Base-by-base conservation (phyloP, 2,797 vertebrate genomes). In the Sebastes steindachneri region DNA sequence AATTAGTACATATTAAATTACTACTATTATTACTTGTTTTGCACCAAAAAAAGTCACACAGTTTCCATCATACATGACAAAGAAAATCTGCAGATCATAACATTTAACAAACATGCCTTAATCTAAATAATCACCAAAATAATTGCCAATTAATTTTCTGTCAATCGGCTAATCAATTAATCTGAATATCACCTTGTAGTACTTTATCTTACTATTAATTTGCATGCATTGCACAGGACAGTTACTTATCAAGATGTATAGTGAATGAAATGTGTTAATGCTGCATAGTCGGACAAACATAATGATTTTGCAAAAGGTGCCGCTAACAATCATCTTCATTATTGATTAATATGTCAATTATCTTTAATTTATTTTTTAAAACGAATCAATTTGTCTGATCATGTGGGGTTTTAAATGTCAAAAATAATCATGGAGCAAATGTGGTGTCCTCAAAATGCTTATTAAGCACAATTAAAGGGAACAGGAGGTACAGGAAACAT, bases 351-450 rank as follows among this genome's bases (percentile, higher is more conserved):
- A 12, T 67, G 54, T 25, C 57, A 37, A 11, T 75, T 31, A 4
- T 10, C 23, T 25, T 15, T 15, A 37, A 35, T 63, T 12, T 31
- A 10, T 51, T 35, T 62, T 59, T 37, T 21, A 33, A n/a, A 51
- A 1, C 23, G 2, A 6, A 82, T 82, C 79, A 37, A 55, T 73
- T 35, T n/a, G 35, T 77, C 68, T 82, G 64, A 71, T 78, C 19
- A 59, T 68, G 60, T 9, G 0, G 33, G 62, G 37, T 51, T 71
- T 82, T 41, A 83, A 85, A 80, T 85, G 77, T 80, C 77, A 78
- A 1, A 63, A 67, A 28, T 69, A 37, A 66, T 21, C 28, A 23
- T 8, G 2, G 59, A 45, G 60, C 26, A 2, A 45, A 31, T 9
- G 15, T 11, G 12, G 9, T 48, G 54, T 68, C 60, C 25, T 70